Base-by-base conservation (phyloP, 2,797 vertebrate genomes). In the Euthynnus affinis region DNA sequence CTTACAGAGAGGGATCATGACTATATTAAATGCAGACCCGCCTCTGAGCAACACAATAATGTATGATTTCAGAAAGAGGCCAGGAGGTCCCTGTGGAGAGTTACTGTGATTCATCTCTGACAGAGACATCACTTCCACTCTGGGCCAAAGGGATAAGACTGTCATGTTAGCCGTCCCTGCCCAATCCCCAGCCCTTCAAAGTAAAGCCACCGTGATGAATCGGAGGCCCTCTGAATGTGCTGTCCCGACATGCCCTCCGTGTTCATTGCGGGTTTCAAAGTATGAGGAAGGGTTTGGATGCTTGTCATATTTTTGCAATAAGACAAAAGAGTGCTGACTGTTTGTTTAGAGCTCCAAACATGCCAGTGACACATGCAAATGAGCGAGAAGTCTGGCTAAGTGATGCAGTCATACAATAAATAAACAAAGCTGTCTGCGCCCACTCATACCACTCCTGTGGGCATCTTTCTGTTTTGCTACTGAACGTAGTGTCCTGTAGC, bases 191-290 rank as follows among this genome's bases (percentile, higher is more conserved):
- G 48, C 76, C 88, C 87, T 89, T 90, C 91, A 90, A 76, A 91
- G 84, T 79, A 90, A 93, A 93, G 92, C 92, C 88, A 80, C 86
- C 64, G 17, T 89, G 91, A 92, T 94, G 84, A 92, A 93, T 91
- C 72, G 40, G 68, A 76, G 75, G 51, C 52, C 51, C 57, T 52
- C 64, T 76, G 27, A 80, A 85, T 76, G 48, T 40, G 60, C 55
- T 81, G 68, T 86, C 85, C 88, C 64, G 5, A 81, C 80, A 40
- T 85, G 73, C 71, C 87, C 85, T 78, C 52, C 51, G 70, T 61
- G 72, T 80, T 75, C 59, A 68, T 23, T n/a, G 68, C 2, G 9
- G 64, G 20, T 65, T 80, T 71, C n/a, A 7, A 20, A 22, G 65
- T 63, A 56, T 0, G 20, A 49, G 55, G 64, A 82, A 42, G 37